Evolutionary conservation across 2,888 invertebrate genomes (phyloP), one percentile per base, ranked within the genome.

Genomic region (Hypselothyrea guttata): DNA sequence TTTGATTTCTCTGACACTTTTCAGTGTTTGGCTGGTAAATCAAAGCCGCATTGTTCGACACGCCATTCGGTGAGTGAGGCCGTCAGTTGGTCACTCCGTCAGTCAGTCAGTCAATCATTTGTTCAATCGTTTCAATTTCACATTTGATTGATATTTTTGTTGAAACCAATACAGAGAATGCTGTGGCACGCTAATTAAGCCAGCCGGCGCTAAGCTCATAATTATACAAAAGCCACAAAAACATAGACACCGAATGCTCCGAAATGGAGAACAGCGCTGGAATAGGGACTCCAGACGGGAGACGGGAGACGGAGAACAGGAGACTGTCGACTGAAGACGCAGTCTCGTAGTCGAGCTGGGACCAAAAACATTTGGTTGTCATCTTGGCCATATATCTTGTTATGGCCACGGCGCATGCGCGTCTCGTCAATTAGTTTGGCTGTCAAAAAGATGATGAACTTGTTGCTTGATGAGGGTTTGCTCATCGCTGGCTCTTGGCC

Each of bases 391-490:
- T 75, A 75, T 65, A 75, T 75, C 79, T 79, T 82, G 79, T 78
- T 82, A 75, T 78, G 60, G 84, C 68, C 78, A 56, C 70, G 85
- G 67, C 72, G 70, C 79, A 73, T 66, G 79, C 74, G 77, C 84
- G 82, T 87, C 86, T 86, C 77, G 84, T 87, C 87, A 88, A 87
- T 87, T 88, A 87, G 88, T 77, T 83, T 86, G 85, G 86, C 87
- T 88, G 87, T 88, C 87, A 88, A 72, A 87, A 87, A 86, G 87
- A 86, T 86, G 87, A 86, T 84, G 86, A 86, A 85, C 85, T 82
- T 69, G 82, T 84, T 83, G 84, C 81, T 87, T 87, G 87, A 87
- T 87, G 88, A 87, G 87, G 87, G 87, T 87, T 78, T 57, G 40
- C 47, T 37, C 59, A 22, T 22, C 22, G 22, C 5, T 22, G 2